phyloP scores from a whole-genome alignment of 2,888 invertebrate species.

The Drosophila atripex region DNA sequence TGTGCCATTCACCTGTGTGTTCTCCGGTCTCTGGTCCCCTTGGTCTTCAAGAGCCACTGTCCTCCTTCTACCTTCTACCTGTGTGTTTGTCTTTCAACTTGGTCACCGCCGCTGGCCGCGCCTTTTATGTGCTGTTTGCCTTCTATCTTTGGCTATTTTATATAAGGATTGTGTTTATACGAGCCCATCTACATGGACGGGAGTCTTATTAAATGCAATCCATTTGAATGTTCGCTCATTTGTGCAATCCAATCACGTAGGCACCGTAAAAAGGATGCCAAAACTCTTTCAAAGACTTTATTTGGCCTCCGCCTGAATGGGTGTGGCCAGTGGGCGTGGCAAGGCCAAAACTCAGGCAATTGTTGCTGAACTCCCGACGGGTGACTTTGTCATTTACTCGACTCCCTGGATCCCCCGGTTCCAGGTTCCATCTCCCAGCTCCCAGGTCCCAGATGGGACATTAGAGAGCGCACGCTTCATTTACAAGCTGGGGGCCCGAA shows the following conservation, averaged over 20 bases:
- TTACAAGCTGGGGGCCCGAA: conserved; percentile 8
- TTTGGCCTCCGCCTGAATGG: conserved; percentile 16
- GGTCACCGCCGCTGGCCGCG: conserved; percentile 43
- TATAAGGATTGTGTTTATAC: conserved; percentile 19
- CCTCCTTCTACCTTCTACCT: conserved; percentile 11
- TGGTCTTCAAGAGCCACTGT: not conserved
- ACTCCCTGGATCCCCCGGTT: not conserved
- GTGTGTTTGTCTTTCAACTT: conserved; percentile 28
- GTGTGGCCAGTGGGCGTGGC: conserved; percentile 17
- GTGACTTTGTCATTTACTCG: conserved; percentile 1
- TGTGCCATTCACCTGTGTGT: conserved; percentile 43
- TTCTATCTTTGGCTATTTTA: conserved; percentile 27
- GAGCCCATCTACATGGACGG: conserved; percentile 17
- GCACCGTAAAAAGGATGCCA: conserved; percentile 53
- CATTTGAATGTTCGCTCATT: conserved; percentile 64
- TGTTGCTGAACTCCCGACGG: conserved; percentile 8
- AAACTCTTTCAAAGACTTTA: conserved; percentile 39
- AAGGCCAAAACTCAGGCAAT: conserved; percentile 25
- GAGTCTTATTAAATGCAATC: conserved; percentile 56
- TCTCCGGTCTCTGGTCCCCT: not conserved
- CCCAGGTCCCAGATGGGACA: conserved; percentile 14
- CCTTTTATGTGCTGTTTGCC: conserved; percentile 45
- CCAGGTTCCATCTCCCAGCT: not conserved
- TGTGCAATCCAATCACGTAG: conserved; percentile 68
- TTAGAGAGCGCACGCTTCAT: not conserved